Percentiles rank a stretch among this genome's conserved stretches.
Evolutionary conservation across 2,888 invertebrate species (phyloP).

Genomic region (Cryptus viduatorius): DNA sequence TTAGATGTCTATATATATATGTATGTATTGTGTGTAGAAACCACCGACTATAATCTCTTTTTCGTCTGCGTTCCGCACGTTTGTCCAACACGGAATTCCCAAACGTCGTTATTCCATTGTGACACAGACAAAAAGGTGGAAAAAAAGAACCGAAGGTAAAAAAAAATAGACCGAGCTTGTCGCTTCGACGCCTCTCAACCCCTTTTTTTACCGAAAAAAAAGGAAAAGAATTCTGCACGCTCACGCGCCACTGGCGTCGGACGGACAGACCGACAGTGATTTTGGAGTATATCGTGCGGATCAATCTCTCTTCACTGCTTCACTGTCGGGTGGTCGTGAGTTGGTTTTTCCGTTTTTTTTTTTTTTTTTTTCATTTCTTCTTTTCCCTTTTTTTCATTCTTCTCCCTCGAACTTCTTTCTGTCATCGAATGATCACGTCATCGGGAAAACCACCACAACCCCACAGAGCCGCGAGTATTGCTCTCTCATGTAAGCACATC

Average conservation of each 20-base stretch:
- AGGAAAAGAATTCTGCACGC: constrained; percentile 56
- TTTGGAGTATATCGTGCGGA: constrained; percentile 38
- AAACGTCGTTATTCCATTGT: constrained; percentile 40
- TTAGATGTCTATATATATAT: not conserved
- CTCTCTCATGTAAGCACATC: not conserved
- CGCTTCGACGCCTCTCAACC: constrained; percentile 50
- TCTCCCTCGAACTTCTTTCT: constrained; percentile 18
- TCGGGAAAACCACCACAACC: constrained; percentile 44
- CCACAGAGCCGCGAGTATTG: constrained; percentile 8
- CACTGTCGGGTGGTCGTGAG: constrained; percentile 50
- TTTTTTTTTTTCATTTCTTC: not conserved
- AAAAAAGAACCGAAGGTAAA: constrained; percentile 3
- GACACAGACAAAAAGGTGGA: constrained; percentile 12
- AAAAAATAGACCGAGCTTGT: constrained; percentile 42
- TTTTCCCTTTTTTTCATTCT: constrained; percentile 21
- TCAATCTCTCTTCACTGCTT: constrained; percentile 31
- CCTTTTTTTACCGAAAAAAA: constrained; percentile 59
- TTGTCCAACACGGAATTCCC: constrained; percentile 35
- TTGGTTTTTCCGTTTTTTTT: constrained; percentile 43
- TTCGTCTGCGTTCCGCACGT: constrained; percentile 46
- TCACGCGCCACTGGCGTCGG: constrained; percentile 44
- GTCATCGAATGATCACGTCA: constrained; percentile 52
- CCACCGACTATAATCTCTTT: constrained; percentile 53
- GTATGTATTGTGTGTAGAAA: not conserved
- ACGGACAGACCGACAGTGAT: constrained; percentile 19